Percentiles rank a stretch among this genome's conserved stretches.
phyloP scores from a whole-genome alignment of 2,113 vertebrate genomes.

The Romanogobio albipinnatus region DNA sequence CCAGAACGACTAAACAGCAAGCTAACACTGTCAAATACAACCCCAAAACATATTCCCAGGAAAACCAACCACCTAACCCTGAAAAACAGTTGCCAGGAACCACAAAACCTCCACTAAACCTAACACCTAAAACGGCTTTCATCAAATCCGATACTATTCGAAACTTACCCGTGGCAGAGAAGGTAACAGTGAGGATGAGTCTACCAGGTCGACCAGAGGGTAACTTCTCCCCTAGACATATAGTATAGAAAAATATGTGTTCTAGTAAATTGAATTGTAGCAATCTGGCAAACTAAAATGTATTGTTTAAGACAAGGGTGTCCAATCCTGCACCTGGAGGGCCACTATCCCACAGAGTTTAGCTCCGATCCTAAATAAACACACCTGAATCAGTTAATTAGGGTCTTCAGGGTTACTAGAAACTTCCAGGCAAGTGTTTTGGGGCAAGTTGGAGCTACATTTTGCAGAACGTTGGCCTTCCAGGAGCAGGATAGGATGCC shows the following conservation, averaged over 20 bases:
- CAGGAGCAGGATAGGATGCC: not conserved
- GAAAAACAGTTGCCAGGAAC: constrained; percentile 8
- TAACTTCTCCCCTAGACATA: constrained; percentile 46
- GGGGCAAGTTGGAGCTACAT: not conserved
- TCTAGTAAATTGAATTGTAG: not conserved
- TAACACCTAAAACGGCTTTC: constrained; percentile 1
- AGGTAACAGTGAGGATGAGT: constrained; percentile 25
- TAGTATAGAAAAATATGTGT: not conserved
- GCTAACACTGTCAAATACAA: constrained; percentile 2
- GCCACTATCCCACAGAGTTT: not conserved
- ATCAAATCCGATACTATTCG: constrained; percentile 32
- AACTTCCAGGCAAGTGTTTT: not conserved
- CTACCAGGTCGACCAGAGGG: constrained; percentile 44
- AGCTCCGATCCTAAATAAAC: not conserved
- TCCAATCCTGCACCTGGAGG: not conserved
- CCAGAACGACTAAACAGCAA: not conserved
- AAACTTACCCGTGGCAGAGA: constrained; percentile 34
- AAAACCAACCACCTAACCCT: not conserved
- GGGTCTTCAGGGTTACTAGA: not conserved
- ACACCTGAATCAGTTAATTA: not conserved
- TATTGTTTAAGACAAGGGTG: not conserved
- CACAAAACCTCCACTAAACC: not conserved
- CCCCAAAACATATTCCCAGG: not conserved
- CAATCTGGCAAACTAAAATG: not conserved
- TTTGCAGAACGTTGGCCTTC: not conserved